Evolutionary conservation across 2,113 vertebrate genomes (phyloP).

Genomic region (Scartelaos histophorus): DNA sequence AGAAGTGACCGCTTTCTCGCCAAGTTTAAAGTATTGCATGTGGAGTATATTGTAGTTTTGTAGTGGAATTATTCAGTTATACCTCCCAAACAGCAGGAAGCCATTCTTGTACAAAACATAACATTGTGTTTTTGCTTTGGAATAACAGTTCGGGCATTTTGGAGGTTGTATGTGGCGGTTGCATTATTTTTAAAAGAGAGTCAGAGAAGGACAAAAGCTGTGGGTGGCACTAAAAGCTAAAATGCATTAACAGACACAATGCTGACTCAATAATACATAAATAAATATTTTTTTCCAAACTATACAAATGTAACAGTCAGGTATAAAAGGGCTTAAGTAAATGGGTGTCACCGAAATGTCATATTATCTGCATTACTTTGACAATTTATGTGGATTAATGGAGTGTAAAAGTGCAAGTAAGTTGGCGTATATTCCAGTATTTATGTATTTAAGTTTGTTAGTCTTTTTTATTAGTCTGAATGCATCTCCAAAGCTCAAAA

Average conservation of each 20-base stretch:
- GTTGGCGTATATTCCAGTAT: not conserved
- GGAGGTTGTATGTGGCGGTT: not conserved
- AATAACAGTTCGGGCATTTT: constrained; percentile 2
- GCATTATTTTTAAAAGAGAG: constrained; percentile 4
- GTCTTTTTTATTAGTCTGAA: not conserved
- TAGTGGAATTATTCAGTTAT: constrained; percentile 18
- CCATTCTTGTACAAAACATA: constrained; percentile 1
- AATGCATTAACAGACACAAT: constrained; percentile 12
- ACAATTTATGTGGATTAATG: not conserved
- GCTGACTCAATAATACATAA: constrained; percentile 6
- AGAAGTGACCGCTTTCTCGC: constrained; percentile 60
- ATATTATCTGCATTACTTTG: not conserved
- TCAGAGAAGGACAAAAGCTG: constrained; percentile 18
- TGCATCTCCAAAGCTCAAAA: no score
- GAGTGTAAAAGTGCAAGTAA: not conserved
- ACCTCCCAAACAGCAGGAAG: constrained; percentile 2
- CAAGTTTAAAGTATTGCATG: constrained; percentile 56
- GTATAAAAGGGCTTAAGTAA: not conserved
- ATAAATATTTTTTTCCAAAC: not conserved
- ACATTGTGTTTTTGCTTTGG: not conserved
- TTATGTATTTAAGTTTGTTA: not conserved
- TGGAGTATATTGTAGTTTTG: constrained; percentile 20
- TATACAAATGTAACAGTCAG: not conserved
- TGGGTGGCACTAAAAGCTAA: constrained; percentile 28
- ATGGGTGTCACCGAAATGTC: not conserved